Evolutionary conservation across 2,113 vertebrate genomes (phyloP).

Genomic region (Cettia cetti): DNA sequence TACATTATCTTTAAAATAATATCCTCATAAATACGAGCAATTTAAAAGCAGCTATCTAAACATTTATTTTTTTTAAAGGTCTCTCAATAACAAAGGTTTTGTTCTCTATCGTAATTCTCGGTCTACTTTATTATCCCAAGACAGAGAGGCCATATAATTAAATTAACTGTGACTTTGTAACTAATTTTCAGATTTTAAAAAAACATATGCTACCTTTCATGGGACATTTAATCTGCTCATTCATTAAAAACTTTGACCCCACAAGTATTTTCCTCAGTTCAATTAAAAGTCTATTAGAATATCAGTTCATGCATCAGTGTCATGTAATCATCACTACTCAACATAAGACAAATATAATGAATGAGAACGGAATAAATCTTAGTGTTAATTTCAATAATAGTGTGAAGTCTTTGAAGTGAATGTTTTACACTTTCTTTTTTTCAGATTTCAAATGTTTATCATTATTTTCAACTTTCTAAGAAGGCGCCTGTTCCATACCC

Average conservation of each 20-base stretch:
- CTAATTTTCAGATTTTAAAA: conserved; percentile 57
- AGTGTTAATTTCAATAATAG: background rate
- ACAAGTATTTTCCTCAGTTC: conserved; percentile 8
- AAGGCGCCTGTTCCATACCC: rapidly evolving
- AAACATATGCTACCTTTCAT: conserved; percentile 31
- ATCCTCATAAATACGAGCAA: background rate
- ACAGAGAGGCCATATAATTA: conserved; percentile 53
- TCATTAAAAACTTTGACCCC: conserved; percentile 64
- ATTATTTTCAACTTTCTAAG: background rate
- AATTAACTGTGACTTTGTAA: conserved; percentile 69
- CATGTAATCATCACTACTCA: background rate
- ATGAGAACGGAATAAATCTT: background rate
- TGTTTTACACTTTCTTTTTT: rapidly evolving
- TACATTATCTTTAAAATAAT: background rate
- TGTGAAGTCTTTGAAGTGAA: background rate
- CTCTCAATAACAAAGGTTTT: background rate
- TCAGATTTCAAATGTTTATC: background rate
- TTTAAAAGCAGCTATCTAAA: conserved; percentile 24
- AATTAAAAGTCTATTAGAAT: conserved; percentile 54
- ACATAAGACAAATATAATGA: background rate
- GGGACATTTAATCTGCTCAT: conserved; percentile 54
- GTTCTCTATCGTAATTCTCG: conserved; percentile 18
- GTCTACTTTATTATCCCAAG: conserved; percentile 49
- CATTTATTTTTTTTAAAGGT: background rate
- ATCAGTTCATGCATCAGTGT: conserved; percentile 32